These are phyloP conservation scores for Squalus acanthias DNA, from an alignment of 2,797 vertebrate genomes.

Conservation along the genomic window DNA sequence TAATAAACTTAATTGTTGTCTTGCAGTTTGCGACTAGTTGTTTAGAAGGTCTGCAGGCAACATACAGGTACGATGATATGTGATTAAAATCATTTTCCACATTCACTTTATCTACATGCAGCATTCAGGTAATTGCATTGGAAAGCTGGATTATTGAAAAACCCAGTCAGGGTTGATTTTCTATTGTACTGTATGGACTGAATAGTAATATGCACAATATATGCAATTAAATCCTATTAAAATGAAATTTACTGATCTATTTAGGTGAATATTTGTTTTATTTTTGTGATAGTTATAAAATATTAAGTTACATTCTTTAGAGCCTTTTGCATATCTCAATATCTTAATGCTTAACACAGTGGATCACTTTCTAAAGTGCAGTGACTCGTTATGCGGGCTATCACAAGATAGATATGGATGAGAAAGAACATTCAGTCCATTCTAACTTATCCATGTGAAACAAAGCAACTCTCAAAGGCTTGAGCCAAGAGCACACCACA, in stretches of 20 bases:
- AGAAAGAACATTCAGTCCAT: neutral
- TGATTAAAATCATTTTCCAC: neutral
- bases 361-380: neutral
- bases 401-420: neutral
- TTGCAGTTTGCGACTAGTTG: neutral
- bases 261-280: neutral
- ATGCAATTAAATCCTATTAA: neutral
- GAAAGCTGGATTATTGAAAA: neutral
- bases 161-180: neutral
- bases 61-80: neutral
- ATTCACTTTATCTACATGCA: neutral
- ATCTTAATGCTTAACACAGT: neutral
- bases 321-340: neutral
- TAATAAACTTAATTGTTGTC: neutral
- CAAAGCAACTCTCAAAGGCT: neutral
- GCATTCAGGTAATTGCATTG: neutral
- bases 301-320: neutral
- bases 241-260: neutral
- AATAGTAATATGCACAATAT: neutral
- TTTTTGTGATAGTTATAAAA: neutral
- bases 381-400: neutral
- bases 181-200: neutral
- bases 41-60: neutral
- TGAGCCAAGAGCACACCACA: neutral
- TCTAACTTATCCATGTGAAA: neutral